These are phyloP conservation scores for Sycophaga agraensis DNA, from an alignment of 1,140 invertebrate species.

Conservation along the genomic window DNA sequence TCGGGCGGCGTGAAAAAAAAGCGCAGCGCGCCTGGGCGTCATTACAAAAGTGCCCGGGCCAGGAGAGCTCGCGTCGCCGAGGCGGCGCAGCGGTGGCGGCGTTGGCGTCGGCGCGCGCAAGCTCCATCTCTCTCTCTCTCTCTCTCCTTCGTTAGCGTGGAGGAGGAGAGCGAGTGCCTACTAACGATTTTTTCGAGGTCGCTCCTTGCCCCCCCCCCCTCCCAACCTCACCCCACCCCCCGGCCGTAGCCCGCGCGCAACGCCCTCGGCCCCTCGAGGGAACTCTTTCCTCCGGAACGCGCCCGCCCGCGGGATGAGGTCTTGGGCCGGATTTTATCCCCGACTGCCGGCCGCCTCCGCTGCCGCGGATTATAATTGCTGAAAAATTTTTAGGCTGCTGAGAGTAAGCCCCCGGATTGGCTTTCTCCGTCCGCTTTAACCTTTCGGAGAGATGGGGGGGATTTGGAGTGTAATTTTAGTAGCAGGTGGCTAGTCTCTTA, in stretches of 20 bases:
- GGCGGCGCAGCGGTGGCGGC: too few species aligned
- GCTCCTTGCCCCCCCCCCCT: background rate
- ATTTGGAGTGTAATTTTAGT: too few species aligned
- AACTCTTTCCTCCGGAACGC: background rate
- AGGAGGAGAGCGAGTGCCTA: too few species aligned
- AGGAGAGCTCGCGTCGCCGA: too few species aligned
- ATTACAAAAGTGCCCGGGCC: constrained; percentile 9
- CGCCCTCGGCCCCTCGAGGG: background rate
- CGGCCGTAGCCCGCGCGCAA: background rate
- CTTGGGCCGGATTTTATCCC: too few species aligned
- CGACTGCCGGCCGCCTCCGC: too few species aligned
- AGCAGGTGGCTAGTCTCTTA: too few species aligned
- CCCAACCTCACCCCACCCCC: background rate
- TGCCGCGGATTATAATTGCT: too few species aligned
- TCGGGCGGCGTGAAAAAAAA: background rate
- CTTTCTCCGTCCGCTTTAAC: too few species aligned
- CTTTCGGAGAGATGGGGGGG: too few species aligned
- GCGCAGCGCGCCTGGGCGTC: background rate
- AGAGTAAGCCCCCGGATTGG: too few species aligned
- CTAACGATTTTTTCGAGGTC: constrained; percentile 25
- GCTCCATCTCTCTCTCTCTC: background rate
- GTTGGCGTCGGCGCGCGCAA: background rate
- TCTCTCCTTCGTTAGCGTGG: constrained; percentile 21
- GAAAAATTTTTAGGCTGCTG: too few species aligned
- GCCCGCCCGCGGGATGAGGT: background rate